These are phyloP conservation scores for Cenopis cana DNA, from an alignment of 2,888 invertebrate genomes.

Conservation along the genomic window DNA sequence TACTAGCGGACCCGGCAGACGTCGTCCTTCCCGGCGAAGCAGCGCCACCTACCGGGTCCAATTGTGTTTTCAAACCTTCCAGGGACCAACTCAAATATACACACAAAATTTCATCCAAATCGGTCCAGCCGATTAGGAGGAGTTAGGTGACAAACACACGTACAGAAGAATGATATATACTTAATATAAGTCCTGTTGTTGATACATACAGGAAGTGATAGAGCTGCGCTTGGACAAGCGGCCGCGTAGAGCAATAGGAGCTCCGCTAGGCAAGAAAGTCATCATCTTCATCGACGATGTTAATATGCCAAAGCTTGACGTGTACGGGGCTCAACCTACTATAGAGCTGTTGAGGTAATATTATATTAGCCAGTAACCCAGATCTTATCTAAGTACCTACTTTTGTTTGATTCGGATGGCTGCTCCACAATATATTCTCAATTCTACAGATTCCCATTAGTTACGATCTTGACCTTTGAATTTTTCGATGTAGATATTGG, in stretches of 20 bases:
- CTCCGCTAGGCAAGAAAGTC: conserved; percentile 92
- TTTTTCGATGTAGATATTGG: too few relatives aligned
- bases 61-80: too few relatives aligned
- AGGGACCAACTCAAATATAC: too few relatives aligned
- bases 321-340: conserved; percentile 96
- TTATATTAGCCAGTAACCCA: not conserved
- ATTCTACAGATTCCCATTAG: not conserved
- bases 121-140: too few relatives aligned
- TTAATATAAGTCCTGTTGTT: too few relatives aligned
- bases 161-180: too few relatives aligned
- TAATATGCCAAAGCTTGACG: conserved; percentile 95
- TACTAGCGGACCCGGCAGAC: too few relatives aligned
- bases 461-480: too few relatives aligned
- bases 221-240: conserved; percentile 94
- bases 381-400: not conserved
- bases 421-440: not conserved
- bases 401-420: not conserved
- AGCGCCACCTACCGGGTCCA: too few relatives aligned
- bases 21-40: too few relatives aligned
- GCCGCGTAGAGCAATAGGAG: conserved; percentile 91
- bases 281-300: conserved; percentile 96
- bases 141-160: too few relatives aligned
- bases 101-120: too few relatives aligned
- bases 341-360: conserved; percentile 93
- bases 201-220: conserved; percentile 88